phyloP scores from a whole-genome alignment of 23 tunicate genomes.

The Pegea sp. region DNA sequence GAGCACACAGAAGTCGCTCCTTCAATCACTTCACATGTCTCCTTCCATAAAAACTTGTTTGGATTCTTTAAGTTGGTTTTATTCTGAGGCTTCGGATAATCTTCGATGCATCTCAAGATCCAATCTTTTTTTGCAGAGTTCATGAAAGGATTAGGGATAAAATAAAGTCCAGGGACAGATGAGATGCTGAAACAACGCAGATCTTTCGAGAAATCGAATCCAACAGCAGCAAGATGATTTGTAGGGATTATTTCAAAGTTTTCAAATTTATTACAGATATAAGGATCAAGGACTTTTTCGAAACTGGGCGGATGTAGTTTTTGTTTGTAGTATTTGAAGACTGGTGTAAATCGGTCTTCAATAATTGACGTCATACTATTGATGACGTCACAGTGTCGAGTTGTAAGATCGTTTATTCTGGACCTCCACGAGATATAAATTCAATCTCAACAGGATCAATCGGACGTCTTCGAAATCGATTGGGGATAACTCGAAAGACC shows the following conservation, averaged over 20 bases:
- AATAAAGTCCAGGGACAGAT: constrained; percentile 44
- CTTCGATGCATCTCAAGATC: constrained; percentile 23
- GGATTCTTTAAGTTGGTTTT: constrained; percentile 24
- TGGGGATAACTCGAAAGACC: constrained; percentile 79
- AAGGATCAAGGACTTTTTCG: constrained; percentile 50
- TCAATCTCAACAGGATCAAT: constrained; percentile 65
- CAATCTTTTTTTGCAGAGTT: constrained; percentile 13
- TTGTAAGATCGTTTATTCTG: constrained; percentile 16
- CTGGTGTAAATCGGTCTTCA: constrained; percentile 35
- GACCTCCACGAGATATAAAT: constrained; percentile 74
- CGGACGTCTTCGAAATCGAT: constrained; percentile 55
- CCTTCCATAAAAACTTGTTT: constrained; percentile 20
- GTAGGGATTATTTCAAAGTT: too few species aligned
- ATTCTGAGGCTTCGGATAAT: constrained; percentile 13
- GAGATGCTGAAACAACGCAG: too few species aligned
- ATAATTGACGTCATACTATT: not conserved
- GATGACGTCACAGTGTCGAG: constrained; percentile 21
- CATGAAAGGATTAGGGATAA: constrained; percentile 43
- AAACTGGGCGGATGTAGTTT: constrained; percentile 26
- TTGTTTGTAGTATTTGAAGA: constrained; percentile 82
- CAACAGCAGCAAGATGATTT: too few species aligned
- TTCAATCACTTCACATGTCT: constrained; percentile 6
- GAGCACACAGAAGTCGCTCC: not conserved
- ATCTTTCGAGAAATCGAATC: too few species aligned
- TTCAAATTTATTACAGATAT: not conserved